phyloP scores from a whole-genome alignment of 2,113 vertebrate species.

The Clinocottus analis region DNA sequence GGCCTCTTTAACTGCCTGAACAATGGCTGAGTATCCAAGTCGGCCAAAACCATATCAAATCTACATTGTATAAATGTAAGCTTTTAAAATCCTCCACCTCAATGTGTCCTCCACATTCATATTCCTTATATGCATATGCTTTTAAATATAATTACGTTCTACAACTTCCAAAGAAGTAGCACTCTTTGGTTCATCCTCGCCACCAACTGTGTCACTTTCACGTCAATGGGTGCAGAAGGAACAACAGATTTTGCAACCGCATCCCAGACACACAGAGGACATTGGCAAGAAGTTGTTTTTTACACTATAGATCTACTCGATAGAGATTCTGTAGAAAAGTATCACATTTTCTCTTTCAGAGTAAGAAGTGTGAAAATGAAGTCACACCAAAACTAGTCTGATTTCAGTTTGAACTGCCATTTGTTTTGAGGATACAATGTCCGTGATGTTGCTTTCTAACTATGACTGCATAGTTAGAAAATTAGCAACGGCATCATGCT shows the following conservation, averaged over 20 bases:
- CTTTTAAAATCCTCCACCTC: not conserved
- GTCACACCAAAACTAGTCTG: not conserved
- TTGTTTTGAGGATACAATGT: conserved; percentile 42
- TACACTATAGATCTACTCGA: not conserved
- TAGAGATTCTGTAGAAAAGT: not conserved
- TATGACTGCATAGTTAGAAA: conserved; percentile 24
- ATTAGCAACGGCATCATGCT: conserved; percentile 30
- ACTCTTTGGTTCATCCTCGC: not conserved
- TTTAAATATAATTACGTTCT: not conserved
- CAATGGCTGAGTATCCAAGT: too few relatives aligned
- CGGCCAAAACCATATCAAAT: too few relatives aligned
- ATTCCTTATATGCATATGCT: not conserved
- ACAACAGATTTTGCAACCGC: not conserved
- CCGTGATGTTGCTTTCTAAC: conserved; percentile 40
- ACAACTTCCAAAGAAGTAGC: not conserved
- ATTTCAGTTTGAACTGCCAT: conserved; percentile 4
- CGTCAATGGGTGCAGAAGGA: too few relatives aligned
- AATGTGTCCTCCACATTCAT: not conserved
- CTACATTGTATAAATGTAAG: too few relatives aligned
- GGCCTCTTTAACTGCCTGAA: too few relatives aligned
- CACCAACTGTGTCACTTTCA: not conserved
- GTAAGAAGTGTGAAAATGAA: conserved; percentile 7
- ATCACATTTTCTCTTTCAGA: too few relatives aligned
- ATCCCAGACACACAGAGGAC: too few relatives aligned
- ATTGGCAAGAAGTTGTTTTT: not conserved